Evolutionary conservation across 2,888 invertebrate species (phyloP), one percentile per base, ranked within the genome.

Genomic region (Spodoptera picta): DNA sequence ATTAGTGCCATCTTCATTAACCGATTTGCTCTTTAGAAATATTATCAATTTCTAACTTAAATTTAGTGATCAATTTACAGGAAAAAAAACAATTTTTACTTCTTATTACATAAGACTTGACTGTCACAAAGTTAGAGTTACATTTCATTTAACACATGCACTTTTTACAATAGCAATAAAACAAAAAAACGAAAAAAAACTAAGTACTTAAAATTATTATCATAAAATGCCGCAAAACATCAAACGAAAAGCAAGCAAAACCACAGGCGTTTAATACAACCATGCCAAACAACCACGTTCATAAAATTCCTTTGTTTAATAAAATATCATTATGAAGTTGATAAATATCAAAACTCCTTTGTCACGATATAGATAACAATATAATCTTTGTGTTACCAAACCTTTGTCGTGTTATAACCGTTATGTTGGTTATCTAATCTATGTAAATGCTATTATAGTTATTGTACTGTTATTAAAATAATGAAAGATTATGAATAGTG

Each of bases 271-370:
- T 70, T 60, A 48, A 67, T 48, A 60, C 6, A 69, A 68, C 69
- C 62, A 65, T 63, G 63, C 60, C 62, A 62, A 41, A 41, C 41
- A 23, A 65, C 67, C 62, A 51, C 67, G 60, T 45, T 49, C 24
- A 73, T 75, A 59, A 36, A 58, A 65, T 65, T 69, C 43, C 61
- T 49, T 75, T 66, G 52, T 78, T 1, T 65, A 59, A 61, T 47
- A 57, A 56, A 65, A 63, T 19, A 57, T 14, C 47, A 49, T 62
- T 45, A 76, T 49, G 59, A 55, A 56, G n/a, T 14, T 61, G 73
- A 77, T 73, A 46, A 48, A 27, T 52, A 75, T 75, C 78, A 23
- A 62, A 69, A 66, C 51, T 62, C 70, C 64, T 77, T 65, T 59
- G 68, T 63, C 57, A 45, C 58, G 51, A 59, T 66, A 24, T 14